Conservation (phyloP, 2,797 vertebrate species). For the Miichthys miiuy region DNA sequence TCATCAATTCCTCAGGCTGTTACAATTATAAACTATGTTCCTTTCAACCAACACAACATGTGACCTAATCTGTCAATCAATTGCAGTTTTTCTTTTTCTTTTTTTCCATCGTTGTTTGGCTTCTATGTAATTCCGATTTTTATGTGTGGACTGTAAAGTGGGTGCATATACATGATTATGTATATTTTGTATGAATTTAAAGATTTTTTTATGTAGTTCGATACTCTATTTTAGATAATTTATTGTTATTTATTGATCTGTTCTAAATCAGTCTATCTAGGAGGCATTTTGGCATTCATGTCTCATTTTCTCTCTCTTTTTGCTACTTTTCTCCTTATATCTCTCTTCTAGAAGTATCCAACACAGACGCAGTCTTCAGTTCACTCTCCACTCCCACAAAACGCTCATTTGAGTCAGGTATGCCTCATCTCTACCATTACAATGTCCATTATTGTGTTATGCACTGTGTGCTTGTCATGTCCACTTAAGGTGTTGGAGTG, state of each 20-base stretch:
- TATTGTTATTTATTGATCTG: conserved; percentile 12
- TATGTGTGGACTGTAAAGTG: neutral
- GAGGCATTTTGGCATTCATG: conserved; percentile 1
- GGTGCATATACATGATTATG: neutral
- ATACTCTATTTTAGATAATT: neutral
- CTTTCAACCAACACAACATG: conserved; percentile 2
- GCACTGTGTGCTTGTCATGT: conserved; percentile 37
- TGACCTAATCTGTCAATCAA: conserved; percentile 18
- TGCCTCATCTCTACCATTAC: conserved; percentile 25
- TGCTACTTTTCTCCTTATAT: neutral
- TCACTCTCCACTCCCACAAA: conserved; percentile 95
- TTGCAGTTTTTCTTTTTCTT: neutral
- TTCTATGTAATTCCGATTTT: neutral
- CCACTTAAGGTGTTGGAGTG: conserved; percentile 21
- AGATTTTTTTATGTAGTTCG: neutral
- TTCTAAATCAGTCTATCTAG: conserved; percentile 15
- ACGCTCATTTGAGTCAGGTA: conserved; percentile 96
- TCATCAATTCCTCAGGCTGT: conserved; percentile 18
- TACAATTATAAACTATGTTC: conserved; percentile 21
- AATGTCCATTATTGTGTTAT: conserved; percentile 24
- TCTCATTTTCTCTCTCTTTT: neutral
- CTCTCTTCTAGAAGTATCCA: conserved; percentile 89
- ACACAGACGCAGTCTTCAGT: conserved; percentile 93
- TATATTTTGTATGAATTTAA: neutral
- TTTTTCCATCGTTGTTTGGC: neutral